Conservation (phyloP, 2,797 vertebrate genomes). For the Hippoglossus hippoglossus region DNA sequence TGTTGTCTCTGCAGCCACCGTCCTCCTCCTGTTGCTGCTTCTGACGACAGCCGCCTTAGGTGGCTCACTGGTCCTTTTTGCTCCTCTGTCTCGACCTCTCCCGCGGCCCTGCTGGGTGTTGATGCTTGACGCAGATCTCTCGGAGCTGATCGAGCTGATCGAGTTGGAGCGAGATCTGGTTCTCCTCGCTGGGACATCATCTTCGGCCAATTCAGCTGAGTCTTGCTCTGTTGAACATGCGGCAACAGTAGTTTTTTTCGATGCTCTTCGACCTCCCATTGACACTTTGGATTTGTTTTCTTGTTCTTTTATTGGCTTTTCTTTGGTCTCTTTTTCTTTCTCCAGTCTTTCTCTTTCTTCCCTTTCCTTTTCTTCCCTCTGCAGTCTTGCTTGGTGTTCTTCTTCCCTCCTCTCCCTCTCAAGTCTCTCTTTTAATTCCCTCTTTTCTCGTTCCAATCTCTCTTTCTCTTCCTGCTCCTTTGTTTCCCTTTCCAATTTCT, state of each 20-base stretch:
- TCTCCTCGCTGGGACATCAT: slow-evolving; percentile 67
- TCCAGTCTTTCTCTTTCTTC: slow-evolving; percentile 26
- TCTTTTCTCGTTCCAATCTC: slow-evolving; percentile 2
- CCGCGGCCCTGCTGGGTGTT: slow-evolving; percentile 33
- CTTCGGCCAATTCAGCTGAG: not conserved
- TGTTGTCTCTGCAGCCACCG: slow-evolving; percentile 14
- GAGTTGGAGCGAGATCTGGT: slow-evolving; percentile 81
- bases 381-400: slow-evolving; percentile 11
- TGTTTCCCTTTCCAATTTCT: slow-evolving; percentile 14
- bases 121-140: slow-evolving; percentile 66
- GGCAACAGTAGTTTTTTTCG: slow-evolving; percentile 40
- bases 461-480: slow-evolving; percentile 30
- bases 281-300: slow-evolving; percentile 23
- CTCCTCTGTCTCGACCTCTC: slow-evolving; percentile 55
- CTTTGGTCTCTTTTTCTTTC: slow-evolving; percentile 23
- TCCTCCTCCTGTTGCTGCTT: slow-evolving; percentile 54
- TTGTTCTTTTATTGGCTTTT: slow-evolving; percentile 22
- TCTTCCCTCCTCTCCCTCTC: slow-evolving; percentile 22
- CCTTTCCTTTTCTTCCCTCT: slow-evolving; percentile 9
- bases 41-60: slow-evolving; percentile 14
- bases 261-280: slow-evolving; percentile 53
- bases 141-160: slow-evolving; percentile 77
- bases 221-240: slow-evolving; percentile 4
- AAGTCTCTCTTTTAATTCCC: slow-evolving; percentile 1
- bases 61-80: slow-evolving; percentile 30